phyloP scores from a whole-genome alignment of 2,113 vertebrate species.

The Grus americana region DNA sequence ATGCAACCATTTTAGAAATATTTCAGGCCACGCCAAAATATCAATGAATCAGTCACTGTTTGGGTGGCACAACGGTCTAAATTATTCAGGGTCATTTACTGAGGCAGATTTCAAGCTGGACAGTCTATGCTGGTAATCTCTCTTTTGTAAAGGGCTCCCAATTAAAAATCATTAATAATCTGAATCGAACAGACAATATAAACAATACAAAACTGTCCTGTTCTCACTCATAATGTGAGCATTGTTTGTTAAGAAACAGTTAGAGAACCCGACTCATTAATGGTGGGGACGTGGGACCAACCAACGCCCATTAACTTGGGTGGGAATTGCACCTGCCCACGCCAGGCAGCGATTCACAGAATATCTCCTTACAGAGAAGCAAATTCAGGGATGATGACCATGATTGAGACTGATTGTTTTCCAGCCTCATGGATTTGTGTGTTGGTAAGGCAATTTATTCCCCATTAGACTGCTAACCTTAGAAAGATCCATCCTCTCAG shows the following conservation, averaged over 20 bases:
- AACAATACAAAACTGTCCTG: not conserved
- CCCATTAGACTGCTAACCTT: not conserved
- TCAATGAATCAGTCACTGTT: slow-evolving; percentile 52
- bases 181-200: slow-evolving; percentile 43
- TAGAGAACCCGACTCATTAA: not conserved
- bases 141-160: slow-evolving; percentile 37
- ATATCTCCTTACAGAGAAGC: not conserved
- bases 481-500: not conserved
- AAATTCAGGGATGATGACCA: not conserved
- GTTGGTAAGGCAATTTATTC: not conserved
- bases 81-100: slow-evolving; percentile 65
- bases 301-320: not conserved
- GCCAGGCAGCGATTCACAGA: not conserved
- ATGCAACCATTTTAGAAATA: slow-evolving; percentile 44
- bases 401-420: not conserved
- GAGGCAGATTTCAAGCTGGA: slow-evolving; percentile 54
- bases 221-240: not conserved
- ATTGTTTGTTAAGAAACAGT: slow-evolving; percentile 29
- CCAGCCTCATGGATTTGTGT: not conserved
- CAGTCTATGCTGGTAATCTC: slow-evolving; percentile 35
- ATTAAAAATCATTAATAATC: slow-evolving; percentile 63
- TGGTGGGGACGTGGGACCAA: not conserved
- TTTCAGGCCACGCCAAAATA: slow-evolving; percentile 32
- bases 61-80: slow-evolving; percentile 57
- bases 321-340: slow-evolving; percentile 23